Base-by-base conservation (phyloP, 2,888 invertebrate species). In the Frankliniella intonsa region DNA sequence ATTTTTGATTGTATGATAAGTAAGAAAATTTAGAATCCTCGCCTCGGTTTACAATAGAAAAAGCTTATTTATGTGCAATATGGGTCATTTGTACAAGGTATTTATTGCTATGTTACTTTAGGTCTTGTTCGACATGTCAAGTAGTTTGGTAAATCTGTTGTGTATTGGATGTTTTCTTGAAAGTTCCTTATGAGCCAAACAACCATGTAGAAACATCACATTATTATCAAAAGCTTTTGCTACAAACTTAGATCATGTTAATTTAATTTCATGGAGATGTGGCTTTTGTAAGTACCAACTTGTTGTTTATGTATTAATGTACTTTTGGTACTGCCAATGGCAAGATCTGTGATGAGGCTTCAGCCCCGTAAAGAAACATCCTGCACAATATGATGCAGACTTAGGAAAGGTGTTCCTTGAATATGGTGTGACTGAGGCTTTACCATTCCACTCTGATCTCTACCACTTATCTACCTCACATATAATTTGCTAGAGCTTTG, bases 381-480 rank as follows among this genome's bases (percentile, higher is more conserved):
- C 25, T 76, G 69, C 69, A 9, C 25, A 9, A 25, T 76, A 12
- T 76, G 25, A 76, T 76, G 69, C 25, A 25, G 25, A 76, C 62
- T 76, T 22, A 76, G 69, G 25, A 25, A 76, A 76, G 25, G 1
- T 22, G 11, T 76, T 22, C 69, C 25, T 38, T 38, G 3, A 38
- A 38, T 38, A 38, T 38, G 38, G 38, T 38, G 38, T 38, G 38
- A 38, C 38, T 76, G 9, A 11, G 12, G 69, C 12, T 76, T 2
- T 76, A 76, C 69, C 69, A 76, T 76, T 76, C 69, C 69, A 76
- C 69, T 25, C 69, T 76, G 69, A 76, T 76, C 69, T 76, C 69
- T 25, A 76, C 22, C 10, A 76, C 55, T 22, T 76, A 25, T 25
- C 69, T 76, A 76, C 69, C 69, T 76, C 69, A 76, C 25, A 12